Base-by-base conservation (phyloP, 2,113 vertebrate species). In the Bombycilla garrulus region DNA sequence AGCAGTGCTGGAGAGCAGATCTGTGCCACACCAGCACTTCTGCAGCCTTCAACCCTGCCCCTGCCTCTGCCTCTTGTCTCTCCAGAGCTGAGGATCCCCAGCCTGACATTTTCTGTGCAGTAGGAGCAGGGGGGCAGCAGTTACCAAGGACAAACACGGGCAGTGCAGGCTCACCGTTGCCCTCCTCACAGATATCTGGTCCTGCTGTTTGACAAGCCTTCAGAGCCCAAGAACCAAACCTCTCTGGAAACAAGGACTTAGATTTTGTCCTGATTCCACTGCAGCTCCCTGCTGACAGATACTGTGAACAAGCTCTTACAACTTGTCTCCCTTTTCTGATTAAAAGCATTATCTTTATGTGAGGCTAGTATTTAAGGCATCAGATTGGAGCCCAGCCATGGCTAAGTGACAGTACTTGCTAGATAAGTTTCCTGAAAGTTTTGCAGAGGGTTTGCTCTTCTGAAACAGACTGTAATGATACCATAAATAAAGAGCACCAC, bases 301-400 rank as follows among this genome's bases (percentile, higher is more conserved):
- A 24, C 78, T 69, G 84, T 31, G 45, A 95, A 84, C 66, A 69
- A 76, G 81, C 70, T 89, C 84, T 89, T 85, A 79, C 66, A 76
- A 33, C 53, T 76, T 92, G 89, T 89, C 89, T 91, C 73, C 54
- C 62, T 92, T 92, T 92, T 69, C 91, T 92, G 84, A 97, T 96
- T 97, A 92, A 87, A 91, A 72, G 53, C 79, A 89, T 92, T 96
- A 91, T 96, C 87, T 93, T 93, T 67, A 79, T 72, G 78, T 82
- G 70, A 76, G 77, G 83, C 57, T 82, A 29, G 81, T 81, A 90
- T 95, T 95, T 90, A 92, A 91, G 58, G 53, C 73, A 81, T 76
- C 95, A 90, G 94, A 94, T 77, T 85, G 93, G 89, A 94, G 91
- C 58, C 53, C 84, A 93, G 86, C 86, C 28, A 18, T 2, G 18